Conservation (phyloP, 2,888 invertebrate species). For the Lydus trimaculatus region DNA sequence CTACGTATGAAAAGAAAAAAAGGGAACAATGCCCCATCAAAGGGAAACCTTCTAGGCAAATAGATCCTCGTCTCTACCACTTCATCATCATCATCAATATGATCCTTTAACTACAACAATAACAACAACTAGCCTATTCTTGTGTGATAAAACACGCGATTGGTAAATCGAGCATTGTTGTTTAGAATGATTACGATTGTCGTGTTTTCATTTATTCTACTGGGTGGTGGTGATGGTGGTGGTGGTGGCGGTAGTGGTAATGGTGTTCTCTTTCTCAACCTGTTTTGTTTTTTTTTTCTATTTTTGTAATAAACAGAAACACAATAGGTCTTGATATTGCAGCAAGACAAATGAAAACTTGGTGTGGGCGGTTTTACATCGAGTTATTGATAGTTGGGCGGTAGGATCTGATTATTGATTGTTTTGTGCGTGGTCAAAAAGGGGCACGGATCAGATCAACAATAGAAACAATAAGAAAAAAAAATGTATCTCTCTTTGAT, state of each 20-base stretch:
- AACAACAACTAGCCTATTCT: neutral
- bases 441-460: neutral
- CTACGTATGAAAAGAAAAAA: neutral
- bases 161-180: conserved; percentile 4
- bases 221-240: neutral
- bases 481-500: neutral
- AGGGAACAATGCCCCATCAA: no score
- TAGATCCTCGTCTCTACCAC: no score
- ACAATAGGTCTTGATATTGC: conserved; percentile 54
- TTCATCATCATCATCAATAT: neutral
- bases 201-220: conserved; percentile 3
- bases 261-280: no score
- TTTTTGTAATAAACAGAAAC: conserved; percentile 47
- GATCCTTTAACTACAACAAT: neutral
- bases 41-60: neutral
- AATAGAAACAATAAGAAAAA: neutral
- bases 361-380: conserved; percentile 50
- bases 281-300: neutral
- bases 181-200: neutral
- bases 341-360: conserved; percentile 53
- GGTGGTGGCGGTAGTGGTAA: neutral
- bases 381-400: conserved; percentile 56
- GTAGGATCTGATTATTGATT: conserved; percentile 35
- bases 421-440: conserved; percentile 30
- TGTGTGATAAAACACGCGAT: conserved; percentile 11